Evolutionary conservation across 2,888 invertebrate species (phyloP), one percentile per base, ranked within the genome.

Genomic region (Germaria angustata): DNA sequence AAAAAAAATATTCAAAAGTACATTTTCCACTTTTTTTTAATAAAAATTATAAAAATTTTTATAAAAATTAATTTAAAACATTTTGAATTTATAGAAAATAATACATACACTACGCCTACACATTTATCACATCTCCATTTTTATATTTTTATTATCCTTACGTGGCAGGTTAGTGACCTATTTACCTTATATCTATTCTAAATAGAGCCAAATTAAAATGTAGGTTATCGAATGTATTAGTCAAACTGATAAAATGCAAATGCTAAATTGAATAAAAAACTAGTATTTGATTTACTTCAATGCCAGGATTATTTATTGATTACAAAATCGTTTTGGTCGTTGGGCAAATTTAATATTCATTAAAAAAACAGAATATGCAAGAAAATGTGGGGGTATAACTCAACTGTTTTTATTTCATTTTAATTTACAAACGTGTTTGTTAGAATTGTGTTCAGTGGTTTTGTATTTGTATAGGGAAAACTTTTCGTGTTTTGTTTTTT

Each of bases 261-360:
- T 32, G 17, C 8, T 17, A 39, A 28, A 13, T 53, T 24, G 8
- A 15, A 41, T 17, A 39, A 32, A 69, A 44, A 44, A 55, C n/a
- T 20, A 20, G 20, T 34, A 34, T 28, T 41, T n/a, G 32, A 44
- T 57, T 69, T 32, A 17, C 24, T 68, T 17, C 15, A 68, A 32
- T 41, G 68, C 41, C 53, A 41, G 44, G 17, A 57, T 69, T 32
- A 57, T 32, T 34, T 44, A 57, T 69, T 57, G 32, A 69, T 57
- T 24, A 44, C 15, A 32, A 68, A 69, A 55, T 57, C 32, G 22
- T 22, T 69, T 69, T n/a, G n/a, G 13, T 41, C 41, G 24, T 8
- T 28, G 41, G 15, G 11, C n/a, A 66, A 66, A 57, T 39, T 51
- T 49, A 51, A 51, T n/a, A 49, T 51, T 34, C 36, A 57, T 57